phyloP scores from a whole-genome alignment of 2,888 invertebrate genomes.

The Noctua comes region DNA sequence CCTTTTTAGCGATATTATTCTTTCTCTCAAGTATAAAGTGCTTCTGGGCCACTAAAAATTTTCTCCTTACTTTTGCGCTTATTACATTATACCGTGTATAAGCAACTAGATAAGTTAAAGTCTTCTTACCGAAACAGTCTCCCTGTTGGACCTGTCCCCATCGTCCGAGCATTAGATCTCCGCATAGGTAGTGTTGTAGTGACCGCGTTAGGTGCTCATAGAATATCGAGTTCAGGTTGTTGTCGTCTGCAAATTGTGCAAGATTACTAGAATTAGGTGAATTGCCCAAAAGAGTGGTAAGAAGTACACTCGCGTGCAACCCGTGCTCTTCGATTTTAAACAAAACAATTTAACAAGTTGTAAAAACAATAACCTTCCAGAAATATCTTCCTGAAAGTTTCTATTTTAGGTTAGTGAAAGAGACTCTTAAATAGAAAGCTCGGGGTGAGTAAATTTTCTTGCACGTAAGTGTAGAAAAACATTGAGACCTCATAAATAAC shows the following conservation, averaged over 20 bases:
- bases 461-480: background rate
- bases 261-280: background rate
- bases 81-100: background rate
- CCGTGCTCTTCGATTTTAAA: background rate
- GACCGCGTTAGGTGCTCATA: conserved; percentile 99
- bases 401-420: background rate
- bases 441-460: background rate
- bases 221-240: conserved; percentile 99
- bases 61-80: background rate
- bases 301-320: background rate
- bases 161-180: conserved; percentile 97
- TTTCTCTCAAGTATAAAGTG: background rate
- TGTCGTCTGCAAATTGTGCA: conserved; percentile 94
- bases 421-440: background rate
- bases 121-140: conserved; percentile 94
- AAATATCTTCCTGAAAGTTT: background rate
- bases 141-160: conserved; percentile 99
- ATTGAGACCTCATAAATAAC: background rate
- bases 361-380: background rate
- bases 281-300: background rate
- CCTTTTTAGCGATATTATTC: background rate
- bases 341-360: background rate
- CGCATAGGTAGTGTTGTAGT: conserved; percentile 98
- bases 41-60: background rate
- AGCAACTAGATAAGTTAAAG: background rate